Conservation (phyloP, 1,140 invertebrate genomes). For the Lordiphosa clarofinis region DNA sequence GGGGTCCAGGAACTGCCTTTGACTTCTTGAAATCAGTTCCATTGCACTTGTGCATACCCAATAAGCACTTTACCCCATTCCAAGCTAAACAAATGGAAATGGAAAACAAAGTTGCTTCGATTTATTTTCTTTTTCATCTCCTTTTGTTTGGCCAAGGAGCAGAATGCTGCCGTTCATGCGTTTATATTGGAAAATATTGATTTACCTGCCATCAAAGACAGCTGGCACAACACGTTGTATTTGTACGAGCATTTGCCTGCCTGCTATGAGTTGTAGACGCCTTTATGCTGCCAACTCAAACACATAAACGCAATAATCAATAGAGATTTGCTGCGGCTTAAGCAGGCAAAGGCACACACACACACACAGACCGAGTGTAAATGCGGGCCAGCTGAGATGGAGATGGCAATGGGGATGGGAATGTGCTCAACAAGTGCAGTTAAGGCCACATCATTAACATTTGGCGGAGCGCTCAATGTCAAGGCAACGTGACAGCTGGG, state of each 20-base stretch:
- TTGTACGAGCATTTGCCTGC: slow-evolving; percentile 22
- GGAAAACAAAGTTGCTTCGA: slow-evolving; percentile 35
- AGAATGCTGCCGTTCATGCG: slow-evolving; percentile 51
- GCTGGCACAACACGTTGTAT: slow-evolving; percentile 40
- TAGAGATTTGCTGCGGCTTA: slow-evolving; percentile 57
- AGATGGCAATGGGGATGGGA: slow-evolving; percentile 23
- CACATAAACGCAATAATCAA: slow-evolving; percentile 72
- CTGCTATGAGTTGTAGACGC: slow-evolving; percentile 12
- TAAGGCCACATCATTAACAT: slow-evolving; percentile 72
- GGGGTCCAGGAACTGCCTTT: background rate
- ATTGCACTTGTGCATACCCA: background rate
- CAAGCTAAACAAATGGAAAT: background rate
- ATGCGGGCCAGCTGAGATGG: slow-evolving; percentile 7
- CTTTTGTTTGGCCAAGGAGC: slow-evolving; percentile 40
- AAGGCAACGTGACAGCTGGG: slow-evolving; percentile 32
- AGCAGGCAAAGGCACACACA: slow-evolving; percentile 6
- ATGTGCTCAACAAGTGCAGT: slow-evolving; percentile 66
- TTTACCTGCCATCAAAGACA: slow-evolving; percentile 74
- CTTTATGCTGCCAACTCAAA: slow-evolving; percentile 44
- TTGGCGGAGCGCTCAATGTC: slow-evolving; percentile 48
- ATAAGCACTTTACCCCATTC: slow-evolving; percentile 1
- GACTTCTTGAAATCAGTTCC: slow-evolving; percentile 1
- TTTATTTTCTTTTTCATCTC: slow-evolving; percentile 29
- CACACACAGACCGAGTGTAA: slow-evolving; percentile 3
- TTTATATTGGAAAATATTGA: slow-evolving; percentile 76